phyloP scores from a whole-genome alignment of 2,888 invertebrate genomes.

The Masnerella sp. region DNA sequence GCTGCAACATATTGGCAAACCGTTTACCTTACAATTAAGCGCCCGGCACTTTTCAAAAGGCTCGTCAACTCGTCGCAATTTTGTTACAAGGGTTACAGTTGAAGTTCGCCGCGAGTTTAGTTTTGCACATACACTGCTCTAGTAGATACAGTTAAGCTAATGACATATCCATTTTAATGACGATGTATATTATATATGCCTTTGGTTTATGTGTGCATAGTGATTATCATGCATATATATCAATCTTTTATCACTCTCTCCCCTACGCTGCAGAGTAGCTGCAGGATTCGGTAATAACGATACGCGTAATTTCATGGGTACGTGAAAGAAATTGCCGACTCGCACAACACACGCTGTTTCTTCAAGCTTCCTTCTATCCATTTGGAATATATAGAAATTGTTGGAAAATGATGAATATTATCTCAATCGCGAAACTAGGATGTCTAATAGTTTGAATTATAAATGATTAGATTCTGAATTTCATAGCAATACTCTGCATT shows the following conservation, averaged over 20 bases:
- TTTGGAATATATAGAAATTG: no score
- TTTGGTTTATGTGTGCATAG: constrained; percentile 53
- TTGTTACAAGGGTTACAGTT: no score
- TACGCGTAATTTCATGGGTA: constrained; percentile 44
- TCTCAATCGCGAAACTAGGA: no score
- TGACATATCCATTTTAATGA: constrained; percentile 50
- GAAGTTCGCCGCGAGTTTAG: constrained; percentile 41
- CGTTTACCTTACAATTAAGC: no score
- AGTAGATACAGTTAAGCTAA: constrained; percentile 53
- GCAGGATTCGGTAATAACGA: constrained; percentile 54
- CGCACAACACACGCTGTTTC: constrained; percentile 20
- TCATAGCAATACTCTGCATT: no score
- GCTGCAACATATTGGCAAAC: no score
- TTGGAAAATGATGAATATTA: no score
- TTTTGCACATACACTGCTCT: constrained; percentile 59
- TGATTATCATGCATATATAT: constrained; percentile 59
- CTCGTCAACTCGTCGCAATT: no score
- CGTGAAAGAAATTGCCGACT: constrained; percentile 32
- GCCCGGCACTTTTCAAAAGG: no score
- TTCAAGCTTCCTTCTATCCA: neutral
- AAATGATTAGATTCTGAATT: no score
- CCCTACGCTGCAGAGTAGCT: constrained; percentile 57
- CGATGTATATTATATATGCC: constrained; percentile 33
- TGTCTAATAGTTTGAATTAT: no score
- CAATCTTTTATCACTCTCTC: constrained; percentile 61